Evolutionary conservation across 2,888 invertebrate species (phyloP).

Genomic region (Heliconius aoede): DNA sequence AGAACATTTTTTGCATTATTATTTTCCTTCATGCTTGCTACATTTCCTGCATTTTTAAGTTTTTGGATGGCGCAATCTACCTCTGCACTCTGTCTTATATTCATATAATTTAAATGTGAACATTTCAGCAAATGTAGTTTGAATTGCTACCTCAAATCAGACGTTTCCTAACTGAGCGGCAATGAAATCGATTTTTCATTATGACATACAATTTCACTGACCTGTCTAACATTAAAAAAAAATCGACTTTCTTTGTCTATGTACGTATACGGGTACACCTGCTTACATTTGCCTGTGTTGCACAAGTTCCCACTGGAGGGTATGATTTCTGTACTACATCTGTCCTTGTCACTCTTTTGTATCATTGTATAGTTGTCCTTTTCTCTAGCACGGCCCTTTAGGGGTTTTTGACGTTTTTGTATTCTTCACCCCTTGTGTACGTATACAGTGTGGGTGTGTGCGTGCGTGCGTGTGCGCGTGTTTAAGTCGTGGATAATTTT

Average conservation of each 20-base stretch:
- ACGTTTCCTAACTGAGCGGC: neutral
- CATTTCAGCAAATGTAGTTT: neutral
- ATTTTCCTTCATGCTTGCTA: no score
- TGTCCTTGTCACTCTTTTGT: constrained; percentile 60
- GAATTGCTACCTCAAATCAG: neutral
- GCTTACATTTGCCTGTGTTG: constrained; percentile 70
- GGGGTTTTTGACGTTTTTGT: constrained; percentile 62
- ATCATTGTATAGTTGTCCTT: constrained; percentile 56
- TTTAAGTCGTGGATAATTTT: constrained; percentile 57
- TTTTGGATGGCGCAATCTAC: no score
- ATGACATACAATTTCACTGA: constrained; percentile 53
- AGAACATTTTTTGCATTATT: neutral
- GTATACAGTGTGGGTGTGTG: constrained; percentile 67
- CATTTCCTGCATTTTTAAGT: no score
- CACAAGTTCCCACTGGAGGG: constrained; percentile 70
- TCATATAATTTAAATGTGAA: no score
- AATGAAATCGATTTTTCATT: neutral
- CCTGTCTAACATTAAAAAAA: constrained; percentile 64
- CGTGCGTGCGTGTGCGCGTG: constrained; percentile 51
- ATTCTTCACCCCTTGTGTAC: constrained; percentile 77
- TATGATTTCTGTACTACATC: constrained; percentile 73
- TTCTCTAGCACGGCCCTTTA: constrained; percentile 64
- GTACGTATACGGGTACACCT: constrained; percentile 65
- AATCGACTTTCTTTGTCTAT: constrained; percentile 68
- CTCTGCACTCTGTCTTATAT: no score